A percentile compares a stretch with the other conserved stretches of the same genome.
phyloP scores from a whole-genome alignment of 2,113 vertebrate genomes.

The Entelurus aequoreus region DNA sequence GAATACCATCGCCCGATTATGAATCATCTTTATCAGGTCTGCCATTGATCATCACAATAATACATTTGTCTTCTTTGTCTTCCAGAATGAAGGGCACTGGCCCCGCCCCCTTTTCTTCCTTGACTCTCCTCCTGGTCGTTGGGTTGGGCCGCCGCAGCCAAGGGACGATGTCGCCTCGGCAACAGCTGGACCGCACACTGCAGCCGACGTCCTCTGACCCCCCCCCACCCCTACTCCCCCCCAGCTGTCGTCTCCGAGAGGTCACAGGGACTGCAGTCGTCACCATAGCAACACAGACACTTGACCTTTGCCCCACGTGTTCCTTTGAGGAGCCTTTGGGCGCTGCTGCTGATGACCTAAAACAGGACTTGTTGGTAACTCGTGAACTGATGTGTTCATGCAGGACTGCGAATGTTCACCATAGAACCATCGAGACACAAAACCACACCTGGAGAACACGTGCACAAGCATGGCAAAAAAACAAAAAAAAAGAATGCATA shows the following conservation, averaged over 20 bases:
- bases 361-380: conserved; percentile 38
- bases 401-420: conserved; percentile 49
- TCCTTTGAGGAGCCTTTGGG: conserved; percentile 44
- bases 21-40: too few species aligned
- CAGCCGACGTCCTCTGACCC: conserved; percentile 58
- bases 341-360: conserved; percentile 59
- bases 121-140: conserved; percentile 12
- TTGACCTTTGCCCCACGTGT: conserved; percentile 57
- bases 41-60: neutral
- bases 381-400: conserved; percentile 49
- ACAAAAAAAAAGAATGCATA: conserved; percentile 41
- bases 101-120: neutral
- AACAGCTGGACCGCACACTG: conserved; percentile 67
- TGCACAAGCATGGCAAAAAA: conserved; percentile 34
- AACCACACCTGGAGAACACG: conserved; percentile 49
- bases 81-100: conserved; percentile 58
- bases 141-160: conserved; percentile 24
- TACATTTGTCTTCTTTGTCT: conserved; percentile 19
- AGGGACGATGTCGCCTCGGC: conserved; percentile 47
- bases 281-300: conserved; percentile 66
- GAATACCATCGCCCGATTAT: too few species aligned
- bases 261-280: conserved; percentile 45
- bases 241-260: conserved; percentile 35
- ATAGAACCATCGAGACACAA: conserved; percentile 11
- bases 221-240: too few species aligned